These are phyloP conservation scores for Argyrosomus japonicus DNA, from an alignment of 2,113 vertebrate genomes.

Conservation along the genomic window DNA sequence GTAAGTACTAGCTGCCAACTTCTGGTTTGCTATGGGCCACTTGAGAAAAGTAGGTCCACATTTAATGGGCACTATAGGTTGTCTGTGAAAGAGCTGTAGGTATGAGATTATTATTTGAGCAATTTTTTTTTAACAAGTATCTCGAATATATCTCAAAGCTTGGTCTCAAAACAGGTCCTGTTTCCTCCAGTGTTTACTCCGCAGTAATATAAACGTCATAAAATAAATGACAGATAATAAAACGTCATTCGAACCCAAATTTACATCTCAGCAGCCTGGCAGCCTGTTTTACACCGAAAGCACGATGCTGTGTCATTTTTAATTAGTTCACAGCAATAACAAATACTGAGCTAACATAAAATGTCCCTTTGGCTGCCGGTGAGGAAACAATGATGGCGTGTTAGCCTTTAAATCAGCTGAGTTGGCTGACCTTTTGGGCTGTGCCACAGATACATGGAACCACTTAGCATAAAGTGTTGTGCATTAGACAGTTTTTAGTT, in stretches of 20 bases:
- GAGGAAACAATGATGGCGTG: slow-evolving; percentile 47
- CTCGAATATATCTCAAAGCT: not conserved
- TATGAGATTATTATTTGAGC: not conserved
- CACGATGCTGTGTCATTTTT: not conserved
- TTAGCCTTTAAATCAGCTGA: slow-evolving; percentile 74
- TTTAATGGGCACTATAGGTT: not conserved
- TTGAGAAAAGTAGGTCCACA: not conserved
- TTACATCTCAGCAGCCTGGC: not conserved
- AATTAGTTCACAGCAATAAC: slow-evolving; percentile 23
- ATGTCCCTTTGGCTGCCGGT: slow-evolving; percentile 43
- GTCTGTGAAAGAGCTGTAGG: not conserved
- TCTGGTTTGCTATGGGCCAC: not conserved
- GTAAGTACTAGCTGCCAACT: not conserved
- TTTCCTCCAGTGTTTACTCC: not conserved
- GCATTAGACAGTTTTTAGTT: slow-evolving; percentile 31
- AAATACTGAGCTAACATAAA: slow-evolving; percentile 25
- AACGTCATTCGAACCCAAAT: not conserved
- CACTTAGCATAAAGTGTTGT: slow-evolving; percentile 58
- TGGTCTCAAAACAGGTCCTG: not conserved
- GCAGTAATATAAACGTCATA: not conserved
- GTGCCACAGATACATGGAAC: slow-evolving; percentile 56
- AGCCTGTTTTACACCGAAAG: not conserved
- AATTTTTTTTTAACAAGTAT: not conserved
- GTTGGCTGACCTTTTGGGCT: slow-evolving; percentile 67
- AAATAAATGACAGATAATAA: not conserved